phyloP scores from a whole-genome alignment of 2,888 invertebrate species.

The Microctonus hyperodae region DNA sequence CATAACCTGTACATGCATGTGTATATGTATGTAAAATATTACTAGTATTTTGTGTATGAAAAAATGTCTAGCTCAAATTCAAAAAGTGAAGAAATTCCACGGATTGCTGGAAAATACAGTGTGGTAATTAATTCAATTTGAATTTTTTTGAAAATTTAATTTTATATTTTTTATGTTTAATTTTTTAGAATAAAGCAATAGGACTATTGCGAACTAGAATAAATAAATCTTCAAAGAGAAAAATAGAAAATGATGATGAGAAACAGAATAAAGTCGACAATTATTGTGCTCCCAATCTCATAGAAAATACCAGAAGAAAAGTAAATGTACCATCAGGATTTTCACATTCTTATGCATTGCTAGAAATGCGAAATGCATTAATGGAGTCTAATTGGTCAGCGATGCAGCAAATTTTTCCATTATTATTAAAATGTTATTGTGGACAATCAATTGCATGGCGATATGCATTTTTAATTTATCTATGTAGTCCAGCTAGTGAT shows the following conservation, averaged over 20 bases:
- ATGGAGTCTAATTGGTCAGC: constrained; percentile 30
- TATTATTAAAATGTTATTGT: constrained; percentile 30
- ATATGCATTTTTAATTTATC: constrained; percentile 33
- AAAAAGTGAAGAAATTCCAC: neutral
- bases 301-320: constrained; percentile 3
- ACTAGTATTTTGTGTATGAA: neutral
- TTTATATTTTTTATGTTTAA: neutral
- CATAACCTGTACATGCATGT: too few species aligned
- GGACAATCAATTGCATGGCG: constrained; percentile 36
- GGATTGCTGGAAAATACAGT: constrained; percentile 30
- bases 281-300: constrained; percentile 25
- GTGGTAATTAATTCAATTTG: constrained; percentile 27
- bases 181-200: constrained; percentile 30
- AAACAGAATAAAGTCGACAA: neutral
- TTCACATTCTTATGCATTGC: constrained; percentile 24
- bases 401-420: constrained; percentile 32
- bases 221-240: constrained; percentile 25
- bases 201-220: constrained; percentile 23
- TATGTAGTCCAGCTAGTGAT: constrained; percentile 33
- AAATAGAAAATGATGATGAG: constrained; percentile 21
- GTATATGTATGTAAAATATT: too few species aligned
- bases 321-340: constrained; percentile 25
- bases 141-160: neutral
- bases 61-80: neutral
- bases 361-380: constrained; percentile 33